phyloP scores from a whole-genome alignment of 2,888 invertebrate genomes.

The Callinectes sapidus region DNA sequence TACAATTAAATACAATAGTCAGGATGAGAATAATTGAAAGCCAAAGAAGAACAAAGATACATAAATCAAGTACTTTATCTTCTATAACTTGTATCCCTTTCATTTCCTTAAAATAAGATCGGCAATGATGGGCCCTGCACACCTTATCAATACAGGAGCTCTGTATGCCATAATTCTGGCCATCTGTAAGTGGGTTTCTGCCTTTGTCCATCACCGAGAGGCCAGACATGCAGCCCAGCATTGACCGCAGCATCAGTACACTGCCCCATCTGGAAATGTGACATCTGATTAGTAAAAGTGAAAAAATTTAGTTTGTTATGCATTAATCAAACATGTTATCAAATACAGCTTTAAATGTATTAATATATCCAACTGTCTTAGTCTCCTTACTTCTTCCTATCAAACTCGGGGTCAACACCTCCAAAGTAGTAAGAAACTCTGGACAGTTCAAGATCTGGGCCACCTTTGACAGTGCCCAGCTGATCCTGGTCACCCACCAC shows the following conservation, averaged over 20 bases:
- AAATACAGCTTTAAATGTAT: not conserved
- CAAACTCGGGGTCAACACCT: constrained; percentile 87
- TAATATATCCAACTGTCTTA: too few species aligned
- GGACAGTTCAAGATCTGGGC: constrained; percentile 80
- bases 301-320: not conserved
- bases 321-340: not conserved
- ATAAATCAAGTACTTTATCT: not conserved
- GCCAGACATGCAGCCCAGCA: constrained; percentile 90
- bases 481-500: constrained; percentile 71
- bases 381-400: constrained; percentile 72
- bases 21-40: not conserved
- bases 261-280: constrained; percentile 65
- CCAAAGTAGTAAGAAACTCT: constrained; percentile 87
- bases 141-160: constrained; percentile 85
- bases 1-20: not conserved
- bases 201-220: constrained; percentile 82
- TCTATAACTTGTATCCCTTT: not conserved
- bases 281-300: not conserved
- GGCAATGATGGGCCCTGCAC: constrained; percentile 69
- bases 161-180: constrained; percentile 85
- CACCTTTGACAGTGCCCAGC: constrained; percentile 69
- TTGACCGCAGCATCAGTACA: constrained; percentile 78
- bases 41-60: not conserved
- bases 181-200: constrained; percentile 83
- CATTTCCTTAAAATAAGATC: not conserved